Evolutionary conservation across 2,797 vertebrate species (phyloP), one percentile per base, ranked within the genome.

Genomic region (Presbytis comata): DNA sequence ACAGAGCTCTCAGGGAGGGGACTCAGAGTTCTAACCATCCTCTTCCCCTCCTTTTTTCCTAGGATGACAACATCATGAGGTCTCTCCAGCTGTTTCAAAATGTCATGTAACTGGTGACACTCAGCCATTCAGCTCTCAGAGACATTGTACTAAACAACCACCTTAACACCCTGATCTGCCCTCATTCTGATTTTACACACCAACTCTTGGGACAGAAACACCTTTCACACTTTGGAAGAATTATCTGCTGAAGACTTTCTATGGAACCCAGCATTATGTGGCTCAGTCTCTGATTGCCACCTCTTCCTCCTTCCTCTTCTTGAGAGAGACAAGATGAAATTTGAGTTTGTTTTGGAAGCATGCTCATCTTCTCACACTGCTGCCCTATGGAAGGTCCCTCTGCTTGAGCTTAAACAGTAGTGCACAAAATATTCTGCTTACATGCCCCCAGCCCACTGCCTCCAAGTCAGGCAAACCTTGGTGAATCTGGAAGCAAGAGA

Each of bases 31-130:
- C 81, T 97, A 91, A 98, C 88, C n/a, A 11, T 95, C 80, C 96
- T 93, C 97, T 87, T 95, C 41, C 0, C 89, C 97, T 67, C 67
- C 96, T 98, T 91, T 95, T 36, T 88, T 44, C 87, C 61, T 97
- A 99, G 99, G 99, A 99, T 9, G 99, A 99, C 98, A 99, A 99
- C 95, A 99, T 99, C 99, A 99, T 99, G 99, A 99, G 99, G 96
- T 99, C 99, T 98, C 99, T 99, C 98, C 99, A 99, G 98, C 99
- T 99, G 82, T 99, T 99, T 98, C 99, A 99, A 99, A 99, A 99
- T 0, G 99, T 99, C 95, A 99, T 99, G 99, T 99, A 99, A 97
- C 85, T 5, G 0, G 28, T 33, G 79, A 93, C 95, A 57, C 1
- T 80, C 19, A 89, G 89, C 14, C 8, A 83, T 55, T 90, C 57